Evolutionary conservation across 2,113 vertebrate genomes (phyloP), one percentile per base, ranked within the genome.

Genomic region (Dinomys branickii): DNA sequence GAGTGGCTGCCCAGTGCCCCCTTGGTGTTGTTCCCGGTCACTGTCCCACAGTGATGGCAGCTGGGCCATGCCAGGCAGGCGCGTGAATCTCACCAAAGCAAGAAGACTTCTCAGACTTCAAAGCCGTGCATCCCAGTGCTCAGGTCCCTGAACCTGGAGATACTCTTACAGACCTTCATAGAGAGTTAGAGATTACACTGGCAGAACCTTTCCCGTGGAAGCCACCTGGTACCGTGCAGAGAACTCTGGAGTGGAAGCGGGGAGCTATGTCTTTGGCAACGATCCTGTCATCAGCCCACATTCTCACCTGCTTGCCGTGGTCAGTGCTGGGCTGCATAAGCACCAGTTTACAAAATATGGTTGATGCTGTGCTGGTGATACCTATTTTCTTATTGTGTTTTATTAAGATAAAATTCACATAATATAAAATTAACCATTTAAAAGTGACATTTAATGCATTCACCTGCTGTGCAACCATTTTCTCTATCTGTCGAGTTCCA

Each of bases 11-110:
- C 9, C 52, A 7, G n/a, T 9, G 17, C 20, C 28, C 24, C 8
- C 38, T 26, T 35, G 7, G 14, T n/a, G 11, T 54, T 19, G 44
- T 38, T 52, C 82, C 13, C 9, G 56, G 63, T 1, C 7, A 0
- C 14, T 3, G 2, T 8, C 58, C 33, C 5, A 20, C 10, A 47
- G 33, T 1, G 0, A 7, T 3, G 33, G 35, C 65, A 0, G 59
- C 50, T 24, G 11, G 7, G 54, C 56, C 3, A 1, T 38, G 41
- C 56, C 38, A 28, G 20, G 16, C 24, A 7, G 71, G 38, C 4
- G 2, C 0, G 13, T 0, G 7, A 38, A 2, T 54, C 44, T 91
- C 28, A 24, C 47, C 58, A 44, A 56, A 58, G 44, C 0, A 13
- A 4, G 33, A 69, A 47, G 13, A 22, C 13, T 47, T 81, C n/a